Conservation (phyloP, 2,797 vertebrate species). For the Gadopsis marmoratus region DNA sequence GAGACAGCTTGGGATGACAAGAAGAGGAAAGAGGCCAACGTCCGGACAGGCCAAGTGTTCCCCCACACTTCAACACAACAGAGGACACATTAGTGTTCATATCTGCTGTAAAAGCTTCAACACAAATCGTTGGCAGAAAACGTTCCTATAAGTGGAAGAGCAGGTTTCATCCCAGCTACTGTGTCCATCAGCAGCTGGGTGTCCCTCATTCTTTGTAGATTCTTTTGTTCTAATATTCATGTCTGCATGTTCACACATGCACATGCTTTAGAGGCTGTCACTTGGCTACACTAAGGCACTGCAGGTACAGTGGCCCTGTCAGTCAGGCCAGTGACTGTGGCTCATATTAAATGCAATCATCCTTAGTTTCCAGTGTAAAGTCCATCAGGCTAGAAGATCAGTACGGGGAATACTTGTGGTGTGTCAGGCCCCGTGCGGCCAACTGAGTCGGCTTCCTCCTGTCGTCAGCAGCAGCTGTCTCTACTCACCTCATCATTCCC, state of each 20-base stretch:
- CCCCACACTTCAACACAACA: slow-evolving; percentile 32
- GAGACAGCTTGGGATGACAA: slow-evolving; percentile 2
- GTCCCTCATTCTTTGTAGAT: background rate
- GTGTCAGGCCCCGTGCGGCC: too few relatives aligned
- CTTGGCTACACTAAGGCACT: background rate
- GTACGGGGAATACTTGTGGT: slow-evolving; percentile 6
- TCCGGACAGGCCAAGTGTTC: slow-evolving; percentile 20
- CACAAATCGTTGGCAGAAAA: background rate
- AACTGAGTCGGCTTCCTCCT: too few relatives aligned
- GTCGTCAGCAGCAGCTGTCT: too few relatives aligned
- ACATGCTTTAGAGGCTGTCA: background rate
- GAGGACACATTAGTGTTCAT: background rate
- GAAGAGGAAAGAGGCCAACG: slow-evolving; percentile 8
- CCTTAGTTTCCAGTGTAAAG: slow-evolving; percentile 19
- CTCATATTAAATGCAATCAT: slow-evolving; percentile 35
- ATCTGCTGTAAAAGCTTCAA: background rate
- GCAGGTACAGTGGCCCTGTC: background rate
- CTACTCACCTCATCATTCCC: too few relatives aligned
- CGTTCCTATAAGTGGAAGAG: background rate
- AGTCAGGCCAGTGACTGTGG: slow-evolving; percentile 11
- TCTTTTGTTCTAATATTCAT: background rate
- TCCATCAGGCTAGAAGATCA: slow-evolving; percentile 23
- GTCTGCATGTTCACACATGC: background rate
- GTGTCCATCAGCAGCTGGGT: background rate
- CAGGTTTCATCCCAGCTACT: background rate